A percentile compares a stretch with the other conserved stretches of the same genome.
phyloP scores from a whole-genome alignment of 2,888 invertebrate species.

The Erebia aethiops region DNA sequence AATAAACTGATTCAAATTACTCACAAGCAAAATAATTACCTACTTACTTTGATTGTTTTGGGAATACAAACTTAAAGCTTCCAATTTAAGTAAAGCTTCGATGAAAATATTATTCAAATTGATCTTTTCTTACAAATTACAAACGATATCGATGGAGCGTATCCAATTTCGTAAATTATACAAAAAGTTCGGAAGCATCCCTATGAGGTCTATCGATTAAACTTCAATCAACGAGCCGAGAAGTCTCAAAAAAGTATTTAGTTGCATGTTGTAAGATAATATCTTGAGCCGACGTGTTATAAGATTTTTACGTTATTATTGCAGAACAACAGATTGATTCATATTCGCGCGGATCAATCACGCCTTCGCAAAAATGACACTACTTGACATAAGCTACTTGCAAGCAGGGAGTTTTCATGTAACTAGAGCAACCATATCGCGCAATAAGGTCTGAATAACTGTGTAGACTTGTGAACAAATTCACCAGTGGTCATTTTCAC shows the following conservation, averaged over 20 bases:
- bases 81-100: neutral
- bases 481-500: neutral
- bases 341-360: slow-evolving; percentile 15
- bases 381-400: slow-evolving; percentile 5
- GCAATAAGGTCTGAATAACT: neutral
- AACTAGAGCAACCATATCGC: neutral
- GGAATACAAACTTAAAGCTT: neutral
- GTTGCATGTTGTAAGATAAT: neutral
- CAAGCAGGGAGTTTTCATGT: neutral
- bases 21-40: too few species aligned
- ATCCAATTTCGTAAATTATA: slow-evolving; percentile 27
- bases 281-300: neutral
- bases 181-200: slow-evolving; percentile 24
- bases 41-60: neutral
- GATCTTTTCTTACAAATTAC: slow-evolving; percentile 10
- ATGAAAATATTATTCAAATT: slow-evolving; percentile 6
- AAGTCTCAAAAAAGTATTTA: neutral
- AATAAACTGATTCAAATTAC: too few species aligned
- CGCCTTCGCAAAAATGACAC: slow-evolving; percentile 18
- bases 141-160: slow-evolving; percentile 18
- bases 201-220: slow-evolving; percentile 21
- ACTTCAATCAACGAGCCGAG: slow-evolving; percentile 17
- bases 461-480: too few species aligned
- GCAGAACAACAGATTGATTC: slow-evolving; percentile 13
- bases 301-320: slow-evolving; percentile 12